phyloP scores from a whole-genome alignment of 2,113 vertebrate genomes.

The Malurus melanocephalus region DNA sequence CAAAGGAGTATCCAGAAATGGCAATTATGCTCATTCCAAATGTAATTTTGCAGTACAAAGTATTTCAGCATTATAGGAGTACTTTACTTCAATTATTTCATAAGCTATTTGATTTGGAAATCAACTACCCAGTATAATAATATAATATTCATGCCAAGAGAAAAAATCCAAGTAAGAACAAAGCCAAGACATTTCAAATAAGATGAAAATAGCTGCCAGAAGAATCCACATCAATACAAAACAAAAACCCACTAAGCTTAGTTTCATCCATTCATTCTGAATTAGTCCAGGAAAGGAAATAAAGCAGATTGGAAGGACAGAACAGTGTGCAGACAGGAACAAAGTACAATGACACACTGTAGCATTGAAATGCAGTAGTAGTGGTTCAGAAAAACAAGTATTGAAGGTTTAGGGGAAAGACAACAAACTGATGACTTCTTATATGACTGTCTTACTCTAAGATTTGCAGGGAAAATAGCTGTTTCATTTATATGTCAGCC shows the following conservation, averaged over 20 bases:
- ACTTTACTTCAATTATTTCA: slow-evolving; percentile 57
- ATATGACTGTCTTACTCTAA: neutral
- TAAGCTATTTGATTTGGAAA: slow-evolving; percentile 61
- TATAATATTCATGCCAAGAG: slow-evolving; percentile 37
- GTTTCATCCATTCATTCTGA: slow-evolving; percentile 53
- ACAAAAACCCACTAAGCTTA: slow-evolving; percentile 36
- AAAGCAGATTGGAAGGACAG: neutral
- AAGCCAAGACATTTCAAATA: slow-evolving; percentile 47
- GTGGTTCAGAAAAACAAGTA: neutral
- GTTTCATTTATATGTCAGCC: neutral
- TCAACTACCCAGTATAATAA: slow-evolving; percentile 36
- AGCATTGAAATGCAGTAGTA: neutral
- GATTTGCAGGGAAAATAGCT: neutral
- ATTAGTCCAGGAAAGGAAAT: slow-evolving; percentile 29
- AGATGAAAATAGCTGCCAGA: slow-evolving; percentile 51
- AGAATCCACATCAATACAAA: slow-evolving; percentile 35
- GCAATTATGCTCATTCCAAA: slow-evolving; percentile 13
- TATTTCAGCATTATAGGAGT: slow-evolving; percentile 24
- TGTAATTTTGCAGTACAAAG: slow-evolving; percentile 35
- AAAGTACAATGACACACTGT: neutral
- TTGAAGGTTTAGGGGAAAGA: neutral
- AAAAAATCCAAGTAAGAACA: slow-evolving; percentile 59
- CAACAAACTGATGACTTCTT: neutral
- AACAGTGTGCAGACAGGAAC: neutral
- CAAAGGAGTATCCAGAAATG: slow-evolving; percentile 25